Evolutionary conservation across 2,888 invertebrate genomes (phyloP).

Genomic region (Lordiphosa fenestrarum): DNA sequence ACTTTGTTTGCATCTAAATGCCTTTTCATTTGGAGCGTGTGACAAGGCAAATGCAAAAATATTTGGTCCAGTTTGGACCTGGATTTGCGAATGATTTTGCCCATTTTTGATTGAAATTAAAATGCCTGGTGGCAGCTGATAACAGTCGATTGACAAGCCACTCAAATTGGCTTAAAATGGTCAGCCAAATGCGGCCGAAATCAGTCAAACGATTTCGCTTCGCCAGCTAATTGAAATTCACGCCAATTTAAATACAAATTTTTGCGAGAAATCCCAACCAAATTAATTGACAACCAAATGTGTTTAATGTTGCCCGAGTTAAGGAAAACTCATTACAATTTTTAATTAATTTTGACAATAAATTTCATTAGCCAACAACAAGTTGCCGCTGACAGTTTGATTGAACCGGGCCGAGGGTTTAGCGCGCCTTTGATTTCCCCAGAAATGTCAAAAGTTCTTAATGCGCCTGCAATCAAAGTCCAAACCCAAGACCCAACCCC

Average conservation of each 20-base stretch:
- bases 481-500: conserved; percentile 19
- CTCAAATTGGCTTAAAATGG: conserved; percentile 63
- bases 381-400: conserved; percentile 56
- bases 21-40: conserved; percentile 48
- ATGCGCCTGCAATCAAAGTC: conserved; percentile 56
- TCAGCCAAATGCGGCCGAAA: conserved; percentile 20
- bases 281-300: conserved; percentile 58
- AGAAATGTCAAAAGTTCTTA: conserved; percentile 71
- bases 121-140: conserved; percentile 1
- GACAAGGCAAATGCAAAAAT: conserved; percentile 28
- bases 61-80: conserved; percentile 20
- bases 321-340: conserved; percentile 63
- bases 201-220: conserved; percentile 5
- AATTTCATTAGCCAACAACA: conserved; percentile 33
- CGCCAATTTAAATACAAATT: conserved; percentile 53
- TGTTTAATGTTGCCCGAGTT: conserved; percentile 35
- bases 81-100: conserved; percentile 29
- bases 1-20: conserved; percentile 46
- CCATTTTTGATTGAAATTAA: conserved; percentile 10
- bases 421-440: conserved; percentile 56
- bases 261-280: conserved; percentile 62
- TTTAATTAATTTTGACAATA: conserved; percentile 73
- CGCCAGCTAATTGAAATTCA: conserved; percentile 59
- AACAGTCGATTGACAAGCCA: conserved; percentile 38
- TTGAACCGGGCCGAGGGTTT: conserved; percentile 37